Evolutionary conservation across 2,888 invertebrate genomes (phyloP).

Genomic region (Neocrepidodera transversa): DNA sequence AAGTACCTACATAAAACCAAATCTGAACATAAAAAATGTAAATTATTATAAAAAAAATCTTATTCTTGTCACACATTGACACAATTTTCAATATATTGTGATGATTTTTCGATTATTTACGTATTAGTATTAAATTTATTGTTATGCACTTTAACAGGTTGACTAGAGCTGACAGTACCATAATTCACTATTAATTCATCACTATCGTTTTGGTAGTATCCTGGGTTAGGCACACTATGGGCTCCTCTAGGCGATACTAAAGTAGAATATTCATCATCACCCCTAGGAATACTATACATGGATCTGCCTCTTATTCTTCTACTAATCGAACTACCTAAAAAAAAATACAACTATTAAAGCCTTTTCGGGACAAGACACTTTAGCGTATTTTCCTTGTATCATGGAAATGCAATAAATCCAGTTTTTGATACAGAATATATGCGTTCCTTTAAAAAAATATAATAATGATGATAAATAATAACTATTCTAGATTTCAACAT

Average conservation of each 20-base stretch:
- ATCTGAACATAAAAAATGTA: too few relatives aligned
- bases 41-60: too few relatives aligned
- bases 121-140: constrained; percentile 14
- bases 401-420: too few relatives aligned
- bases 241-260: constrained; percentile 51
- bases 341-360: not conserved
- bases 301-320: constrained; percentile 79
- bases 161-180: constrained; percentile 52
- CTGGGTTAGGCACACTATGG: constrained; percentile 51
- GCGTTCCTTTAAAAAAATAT: too few relatives aligned
- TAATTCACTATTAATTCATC: constrained; percentile 55
- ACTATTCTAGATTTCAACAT: too few relatives aligned
- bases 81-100: too few relatives aligned
- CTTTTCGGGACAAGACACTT: not conserved
- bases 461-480: too few relatives aligned
- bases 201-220: constrained; percentile 54
- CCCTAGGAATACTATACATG: constrained; percentile 76
- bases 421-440: too few relatives aligned
- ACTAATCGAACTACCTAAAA: constrained; percentile 75
- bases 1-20: too few relatives aligned
- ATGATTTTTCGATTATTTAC: too few relatives aligned
- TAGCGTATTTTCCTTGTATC: not conserved
- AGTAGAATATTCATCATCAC: constrained; percentile 65
- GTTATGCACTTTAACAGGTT: constrained; percentile 36
- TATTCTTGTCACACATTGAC: too few relatives aligned